Evolutionary conservation across 2,888 invertebrate species (phyloP).

Genomic region (Cheilosia urbana): DNA sequence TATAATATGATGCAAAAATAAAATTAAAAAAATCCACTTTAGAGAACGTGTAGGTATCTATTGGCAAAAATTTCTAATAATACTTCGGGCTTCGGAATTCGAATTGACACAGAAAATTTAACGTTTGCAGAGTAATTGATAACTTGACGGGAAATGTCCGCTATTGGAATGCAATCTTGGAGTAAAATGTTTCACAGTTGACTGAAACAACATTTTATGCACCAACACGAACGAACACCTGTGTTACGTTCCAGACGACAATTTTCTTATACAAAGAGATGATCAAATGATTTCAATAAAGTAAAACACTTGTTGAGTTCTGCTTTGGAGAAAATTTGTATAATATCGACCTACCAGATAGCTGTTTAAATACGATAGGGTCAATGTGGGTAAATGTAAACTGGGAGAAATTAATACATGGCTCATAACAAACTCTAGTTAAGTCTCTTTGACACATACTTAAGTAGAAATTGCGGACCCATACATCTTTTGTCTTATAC

Average conservation of each 20-base stretch:
- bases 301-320: too few relatives aligned
- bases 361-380: too few relatives aligned
- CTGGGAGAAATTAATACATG: conserved; percentile 32
- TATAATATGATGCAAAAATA: conserved; percentile 21
- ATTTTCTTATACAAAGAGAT: too few relatives aligned
- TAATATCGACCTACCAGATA: too few relatives aligned
- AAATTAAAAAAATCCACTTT: neutral
- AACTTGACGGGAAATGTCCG: conserved; percentile 7
- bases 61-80: conserved; percentile 40
- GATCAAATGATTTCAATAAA: too few relatives aligned
- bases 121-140: conserved; percentile 43
- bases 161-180: neutral
- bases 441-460: conserved; percentile 27
- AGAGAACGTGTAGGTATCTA: conserved; percentile 3
- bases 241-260: too few relatives aligned
- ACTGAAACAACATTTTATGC: too few relatives aligned
- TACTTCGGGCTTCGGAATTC: conserved; percentile 29
- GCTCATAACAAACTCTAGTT: conserved; percentile 33
- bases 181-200: neutral
- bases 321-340: too few relatives aligned
- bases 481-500: conserved; percentile 21
- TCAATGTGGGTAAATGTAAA: conserved; percentile 30
- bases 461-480: conserved; percentile 28
- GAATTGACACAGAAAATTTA: conserved; percentile 16
- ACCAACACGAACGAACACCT: too few relatives aligned